Base-by-base conservation (phyloP, 1,140 invertebrate genomes). In the Magallana ariakensis region DNA sequence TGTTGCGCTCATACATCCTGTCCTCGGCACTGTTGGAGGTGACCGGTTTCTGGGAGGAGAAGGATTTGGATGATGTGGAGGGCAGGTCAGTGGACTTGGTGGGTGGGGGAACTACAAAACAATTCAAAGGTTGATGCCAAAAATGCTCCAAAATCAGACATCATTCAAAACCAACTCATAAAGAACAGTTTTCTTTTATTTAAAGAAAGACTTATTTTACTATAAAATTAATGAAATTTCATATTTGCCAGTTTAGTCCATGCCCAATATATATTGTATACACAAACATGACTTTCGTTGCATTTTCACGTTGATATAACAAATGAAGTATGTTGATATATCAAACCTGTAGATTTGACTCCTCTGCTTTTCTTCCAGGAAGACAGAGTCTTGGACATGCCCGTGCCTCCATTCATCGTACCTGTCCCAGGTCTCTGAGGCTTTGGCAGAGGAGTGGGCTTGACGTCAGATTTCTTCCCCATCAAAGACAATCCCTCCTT, bases 291-390 rank as follows among this genome's bases (percentile, higher is more conserved):
- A 46, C 2, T 46, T n/a, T n/a, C n/a, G n/a, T n/a, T n/a, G n/a
- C n/a, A n/a, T n/a, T n/a, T n/a, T 46, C 33, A 46, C 33, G 2
- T 46, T 46, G 33, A 46, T 46, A 46, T 46, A 2, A 46, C 33
- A 46, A 46, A 46, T 46, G 33, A 46, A 46, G 33, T 0, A 46
- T 46, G 33, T 46, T 46, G 2, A 46, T 5, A 46, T 46, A 46
- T 46, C 33, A 13, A 22, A 85, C 84, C 83, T 56, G 66, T 54
- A 10, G 87, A 83, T 19, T 88, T 90, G 9, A 91, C 87, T 56
- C 87, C 85, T 86, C 90, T 83, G 26, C 88, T 91, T 60, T 91
- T 91, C 55, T 91, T 91, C 90, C 90, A 91, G 26, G 89, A 89
- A 19, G 90, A 90, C 62, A 91, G 80, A 66, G 90, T 91, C 87